Evolutionary conservation across 2,797 vertebrate genomes (phyloP), one percentile per base, ranked within the genome.

Genomic region (Platalea minor): DNA sequence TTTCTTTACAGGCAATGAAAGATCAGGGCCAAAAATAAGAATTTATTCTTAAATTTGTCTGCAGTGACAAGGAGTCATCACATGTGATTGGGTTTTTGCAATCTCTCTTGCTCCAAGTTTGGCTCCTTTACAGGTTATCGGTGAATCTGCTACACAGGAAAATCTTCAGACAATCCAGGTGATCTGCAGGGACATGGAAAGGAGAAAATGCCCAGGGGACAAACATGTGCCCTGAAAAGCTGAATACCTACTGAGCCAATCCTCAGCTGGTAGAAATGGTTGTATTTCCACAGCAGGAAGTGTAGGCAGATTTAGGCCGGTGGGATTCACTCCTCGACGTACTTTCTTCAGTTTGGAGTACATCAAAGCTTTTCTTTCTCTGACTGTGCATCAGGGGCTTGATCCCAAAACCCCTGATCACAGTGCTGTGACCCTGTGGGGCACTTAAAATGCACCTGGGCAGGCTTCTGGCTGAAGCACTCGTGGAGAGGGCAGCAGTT

Each of bases 41-140:
- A 56, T 69, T 88, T 59, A 33, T 61, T 88, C 68, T 41, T 51
- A 10, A 43, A 37, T 48, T 45, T 23, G 1, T 48, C 59, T 76
- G 45, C 29, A 51, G 59, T 37, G 77, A 35, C 59, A 64, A 56
- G 75, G 39, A 94, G 56, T 72, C 70, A 21, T 39, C 7, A 6
- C 14, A 57, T 69, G 46, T 21, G 65, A 53, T 1, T 16, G 50
- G n/a, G 18, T 41, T 93, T 91, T 92, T 91, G 89, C 91, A 94
- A 86, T 84, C 29, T 0, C 33, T 79, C 64, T 39, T 88, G 79
- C 82, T 95, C 59, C 77, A 48, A 3, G 37, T 84, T 92, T 84
- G 85, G 76, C 89, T 94, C 61, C 95, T 72, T 85, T 94, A 78
- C 95, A 96, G 72, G 65, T 79, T 89, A 85, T 96, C 46, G 0